Evolutionary conservation across 2,113 vertebrate species (phyloP), one percentile per base, ranked within the genome.

Genomic region (Apeltes quadracus): DNA sequence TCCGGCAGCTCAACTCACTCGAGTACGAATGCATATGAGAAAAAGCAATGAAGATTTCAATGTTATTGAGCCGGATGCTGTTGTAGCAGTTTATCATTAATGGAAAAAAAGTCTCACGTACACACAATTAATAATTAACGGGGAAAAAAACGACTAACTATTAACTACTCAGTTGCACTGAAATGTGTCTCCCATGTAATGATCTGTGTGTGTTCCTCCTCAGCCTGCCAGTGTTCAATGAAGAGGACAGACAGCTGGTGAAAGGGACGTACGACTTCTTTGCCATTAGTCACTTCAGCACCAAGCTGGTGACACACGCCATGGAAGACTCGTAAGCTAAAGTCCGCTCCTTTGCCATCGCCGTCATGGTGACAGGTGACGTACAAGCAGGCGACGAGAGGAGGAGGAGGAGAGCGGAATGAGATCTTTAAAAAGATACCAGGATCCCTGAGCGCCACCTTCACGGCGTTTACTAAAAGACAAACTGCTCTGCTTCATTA

Each of bases 221-320:
- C 78, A 92, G 91, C 22, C 92, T 99, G 61, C 97, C 98, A 3
- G 92, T 93, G 75, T 98, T 99, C 91, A 97, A 94, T 1, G 93
- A 96, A 46, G 92, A 94, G 0, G 96, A 97, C 54, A 93, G 84
- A 36, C 81, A 75, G 59, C 90, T 97, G 53, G 93, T 99, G 32
- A 93, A 70, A 83, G 97, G 97, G 32, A 95, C 97, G 0, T 98
- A 94, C 44, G 98, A 99, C 87, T 99, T 99, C 87, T 94, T 99
- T 74, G 98, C 96, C 5, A 75, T 99, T 29, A 96, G 95, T 83
- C 98, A 99, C 85, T 98, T 96, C 80, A 97, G 95, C 34, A 96
- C 97, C 55, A 91, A 94, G 22, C 93, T 98, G 1, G 96, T 98
- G 34, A 94, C 95, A 20, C 96, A 95, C 44, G 95, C 95, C 71